A percentile compares a stretch with the other conserved stretches of the same genome.
Conservation (phyloP, 1,140 invertebrate genomes). For the Lethocerus indicus region DNA sequence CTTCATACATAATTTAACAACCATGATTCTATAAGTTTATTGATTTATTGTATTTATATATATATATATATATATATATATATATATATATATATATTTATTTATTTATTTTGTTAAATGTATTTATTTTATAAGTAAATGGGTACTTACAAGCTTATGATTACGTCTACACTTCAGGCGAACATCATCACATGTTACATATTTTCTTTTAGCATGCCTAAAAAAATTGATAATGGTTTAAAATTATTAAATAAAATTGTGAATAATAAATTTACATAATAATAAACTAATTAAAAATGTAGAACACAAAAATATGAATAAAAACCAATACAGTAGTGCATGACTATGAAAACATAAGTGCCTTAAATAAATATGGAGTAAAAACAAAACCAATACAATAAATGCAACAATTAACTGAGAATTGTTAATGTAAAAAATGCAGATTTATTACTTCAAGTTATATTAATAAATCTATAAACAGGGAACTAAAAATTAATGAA, state of each 20-base stretch:
- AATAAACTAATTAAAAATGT: neutral
- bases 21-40: neutral
- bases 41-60: too few species aligned
- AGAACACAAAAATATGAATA: neutral
- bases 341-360: neutral
- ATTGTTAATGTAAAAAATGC: neutral
- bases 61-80: too few species aligned
- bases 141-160: conserved; percentile 2
- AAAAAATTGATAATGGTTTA: too few species aligned
- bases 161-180: neutral
- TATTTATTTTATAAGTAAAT: neutral
- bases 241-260: too few species aligned
- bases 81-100: neutral
- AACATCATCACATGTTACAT: neutral
- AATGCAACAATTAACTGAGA: neutral
- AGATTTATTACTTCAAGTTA: neutral
- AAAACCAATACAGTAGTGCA: neutral
- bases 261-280: too few species aligned
- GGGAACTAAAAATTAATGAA: neutral
- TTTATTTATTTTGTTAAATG: neutral
- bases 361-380: neutral
- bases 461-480: neutral
- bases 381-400: neutral
- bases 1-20: neutral
- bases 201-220: conserved; percentile 1